Evolutionary conservation across 1,140 invertebrate species (phyloP), one percentile per base, ranked within the genome.

Genomic region (Hyposmocoma kahamanoa): DNA sequence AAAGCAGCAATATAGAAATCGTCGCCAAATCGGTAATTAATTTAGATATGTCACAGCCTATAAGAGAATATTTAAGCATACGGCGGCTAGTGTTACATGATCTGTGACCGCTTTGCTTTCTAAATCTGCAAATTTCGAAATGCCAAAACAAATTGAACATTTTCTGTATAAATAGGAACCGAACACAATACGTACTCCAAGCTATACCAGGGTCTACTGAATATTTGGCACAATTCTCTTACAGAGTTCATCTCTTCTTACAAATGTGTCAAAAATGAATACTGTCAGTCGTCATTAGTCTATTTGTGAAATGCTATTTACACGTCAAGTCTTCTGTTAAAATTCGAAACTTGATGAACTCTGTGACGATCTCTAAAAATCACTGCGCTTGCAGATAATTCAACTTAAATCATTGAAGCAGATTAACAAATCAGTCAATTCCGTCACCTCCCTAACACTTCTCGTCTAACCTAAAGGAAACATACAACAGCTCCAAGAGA

Each of bases 201-300:
- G 45, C 58, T 61, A 62, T 38, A 39, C 15, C 24, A 56, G 39
- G 49, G 21, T 68, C 79, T 79, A 83, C 72, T 53, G 39, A 79
- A 83, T 83, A 83, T 83, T 83, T 83, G 79, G 79, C 79, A 83
- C 79, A 78, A 21, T 52, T 19, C 30, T 66, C 64, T 63, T 61
- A 43, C 22, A 54, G 54, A 52, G 47, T 60, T 53, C 51, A 45
- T 59, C 50, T 64, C n/a, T 36, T 36, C 5, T 15, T 36, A 36
- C 28, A 30, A 30, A 10, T 30, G n/a, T n/a, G n/a, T n/a, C n/a
- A n/a, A n/a, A n/a, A n/a, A n/a, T n/a, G n/a, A n/a, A n/a, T n/a
- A n/a, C n/a, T n/a, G n/a, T n/a, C n/a, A n/a, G n/a, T n/a, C n/a
- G n/a, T n/a, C n/a, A n/a, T n/a, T n/a, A n/a, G n/a, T n/a, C n/a